Evolutionary conservation across 2,888 invertebrate species (phyloP).

Genomic region (Pristionchus entomophagus): DNA sequence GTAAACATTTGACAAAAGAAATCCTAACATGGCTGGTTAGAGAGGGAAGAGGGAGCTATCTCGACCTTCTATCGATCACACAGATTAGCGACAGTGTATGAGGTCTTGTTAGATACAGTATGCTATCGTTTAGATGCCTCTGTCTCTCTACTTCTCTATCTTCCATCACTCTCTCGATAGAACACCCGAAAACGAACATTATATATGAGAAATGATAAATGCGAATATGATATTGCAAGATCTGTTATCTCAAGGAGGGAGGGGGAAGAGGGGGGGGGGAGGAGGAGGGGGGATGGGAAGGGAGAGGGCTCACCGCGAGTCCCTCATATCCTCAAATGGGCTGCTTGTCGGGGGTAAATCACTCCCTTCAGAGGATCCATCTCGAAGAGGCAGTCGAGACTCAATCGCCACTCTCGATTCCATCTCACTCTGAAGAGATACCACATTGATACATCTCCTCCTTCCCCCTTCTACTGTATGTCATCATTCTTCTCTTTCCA

Average conservation of each 20-base stretch:
- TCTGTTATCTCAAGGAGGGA: background rate
- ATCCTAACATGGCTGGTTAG: slow-evolving; percentile 8
- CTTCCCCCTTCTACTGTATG: background rate
- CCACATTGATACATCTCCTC: background rate
- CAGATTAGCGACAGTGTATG: slow-evolving; percentile 4
- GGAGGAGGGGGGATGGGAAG: background rate
- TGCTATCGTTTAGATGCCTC: slow-evolving; percentile 6
- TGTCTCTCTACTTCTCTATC: background rate
- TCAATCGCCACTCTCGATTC: background rate
- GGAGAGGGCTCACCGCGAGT: background rate
- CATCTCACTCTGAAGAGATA: slow-evolving; percentile 27
- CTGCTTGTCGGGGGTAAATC: background rate
- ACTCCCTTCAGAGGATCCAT: background rate
- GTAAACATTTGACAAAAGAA: background rate
- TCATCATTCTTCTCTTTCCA: background rate
- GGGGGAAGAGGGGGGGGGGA: background rate
- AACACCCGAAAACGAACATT: background rate
- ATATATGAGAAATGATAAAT: background rate
- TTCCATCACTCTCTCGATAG: background rate
- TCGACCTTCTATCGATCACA: background rate
- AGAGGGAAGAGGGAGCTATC: background rate
- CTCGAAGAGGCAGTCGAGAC: slow-evolving; percentile 1
- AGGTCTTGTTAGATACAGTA: background rate
- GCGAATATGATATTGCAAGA: background rate
- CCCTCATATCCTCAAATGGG: slow-evolving; percentile 23